These are phyloP conservation scores for Hofmannophila pseudospretella DNA, from an alignment of 2,888 invertebrate species.

Conservation along the genomic window DNA sequence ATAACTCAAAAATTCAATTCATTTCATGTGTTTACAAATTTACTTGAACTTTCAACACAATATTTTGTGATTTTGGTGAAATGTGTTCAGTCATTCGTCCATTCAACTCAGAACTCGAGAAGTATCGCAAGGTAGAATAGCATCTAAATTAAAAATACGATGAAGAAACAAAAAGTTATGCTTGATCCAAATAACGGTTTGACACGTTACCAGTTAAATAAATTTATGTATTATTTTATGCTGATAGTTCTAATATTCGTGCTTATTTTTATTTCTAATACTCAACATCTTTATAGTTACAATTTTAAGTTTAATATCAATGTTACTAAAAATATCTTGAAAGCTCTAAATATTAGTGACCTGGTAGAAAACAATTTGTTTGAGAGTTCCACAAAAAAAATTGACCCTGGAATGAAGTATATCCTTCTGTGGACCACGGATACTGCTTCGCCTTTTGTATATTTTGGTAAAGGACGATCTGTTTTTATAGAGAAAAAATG, in stretches of 20 bases:
- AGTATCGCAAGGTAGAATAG: too few relatives aligned
- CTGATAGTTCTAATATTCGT: not conserved
- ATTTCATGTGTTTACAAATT: too few relatives aligned
- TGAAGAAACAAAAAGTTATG: too few relatives aligned
- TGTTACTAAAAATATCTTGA: not conserved
- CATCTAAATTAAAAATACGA: too few relatives aligned
- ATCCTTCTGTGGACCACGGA: constrained; percentile 52
- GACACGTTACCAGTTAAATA: constrained; percentile 6
- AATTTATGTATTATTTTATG: not conserved
- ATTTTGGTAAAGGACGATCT: constrained; percentile 40
- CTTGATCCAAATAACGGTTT: too few relatives aligned
- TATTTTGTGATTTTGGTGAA: too few relatives aligned
- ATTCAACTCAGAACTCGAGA: too few relatives aligned
- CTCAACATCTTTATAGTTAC: not conserved
- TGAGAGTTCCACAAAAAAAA: not conserved
- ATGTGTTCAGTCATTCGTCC: too few relatives aligned
- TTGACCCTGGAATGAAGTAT: constrained; percentile 26
- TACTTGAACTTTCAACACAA: too few relatives aligned
- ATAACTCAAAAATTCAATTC: too few relatives aligned
- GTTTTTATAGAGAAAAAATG: constrained; percentile 43
- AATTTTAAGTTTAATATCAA: not conserved
- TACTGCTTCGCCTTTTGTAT: constrained; percentile 34
- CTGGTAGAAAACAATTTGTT: not conserved
- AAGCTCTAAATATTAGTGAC: not conserved
- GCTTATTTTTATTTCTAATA: not conserved